Percentiles rank a stretch among this genome's conserved stretches.
phyloP scores from a whole-genome alignment of 2,113 vertebrate genomes.

The Bettongia penicillata region DNA sequence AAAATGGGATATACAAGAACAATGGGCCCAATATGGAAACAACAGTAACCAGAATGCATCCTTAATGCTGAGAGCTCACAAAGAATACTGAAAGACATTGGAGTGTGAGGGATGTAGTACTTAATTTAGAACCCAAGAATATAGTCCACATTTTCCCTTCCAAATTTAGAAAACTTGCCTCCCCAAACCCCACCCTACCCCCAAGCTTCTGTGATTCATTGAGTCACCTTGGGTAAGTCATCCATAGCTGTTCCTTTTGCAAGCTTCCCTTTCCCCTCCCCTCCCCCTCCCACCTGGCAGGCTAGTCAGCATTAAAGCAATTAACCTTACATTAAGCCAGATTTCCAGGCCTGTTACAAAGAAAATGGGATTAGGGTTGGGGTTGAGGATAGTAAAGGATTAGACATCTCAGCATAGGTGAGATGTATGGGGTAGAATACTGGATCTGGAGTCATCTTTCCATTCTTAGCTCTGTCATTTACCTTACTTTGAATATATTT shows the following conservation, averaged over 20 bases:
- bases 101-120: neutral
- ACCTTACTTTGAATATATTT: neutral
- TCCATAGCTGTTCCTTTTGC: neutral
- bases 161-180: conserved; percentile 29
- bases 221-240: neutral
- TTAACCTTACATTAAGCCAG: neutral
- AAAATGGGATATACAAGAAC: conserved; percentile 1
- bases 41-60: conserved; percentile 15
- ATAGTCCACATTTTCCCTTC: neutral
- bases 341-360: neutral
- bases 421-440: neutral
- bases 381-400: neutral
- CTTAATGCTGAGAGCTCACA: neutral
- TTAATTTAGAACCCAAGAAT: neutral
- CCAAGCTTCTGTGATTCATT: neutral
- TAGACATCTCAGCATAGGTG: neutral
- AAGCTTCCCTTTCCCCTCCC: neutral
- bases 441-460: neutral
- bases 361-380: neutral
- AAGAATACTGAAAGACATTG: neutral
- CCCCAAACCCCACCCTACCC: neutral
- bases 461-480: neutral
- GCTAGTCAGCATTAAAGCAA: neutral
- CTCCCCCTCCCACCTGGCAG: neutral
- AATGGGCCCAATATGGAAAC: conserved; percentile 15